Percentiles rank a stretch among this genome's conserved stretches.
These are phyloP conservation scores for Pelvicachromis taeniatus DNA, from an alignment of 2,113 vertebrate genomes.

Conservation along the genomic window DNA sequence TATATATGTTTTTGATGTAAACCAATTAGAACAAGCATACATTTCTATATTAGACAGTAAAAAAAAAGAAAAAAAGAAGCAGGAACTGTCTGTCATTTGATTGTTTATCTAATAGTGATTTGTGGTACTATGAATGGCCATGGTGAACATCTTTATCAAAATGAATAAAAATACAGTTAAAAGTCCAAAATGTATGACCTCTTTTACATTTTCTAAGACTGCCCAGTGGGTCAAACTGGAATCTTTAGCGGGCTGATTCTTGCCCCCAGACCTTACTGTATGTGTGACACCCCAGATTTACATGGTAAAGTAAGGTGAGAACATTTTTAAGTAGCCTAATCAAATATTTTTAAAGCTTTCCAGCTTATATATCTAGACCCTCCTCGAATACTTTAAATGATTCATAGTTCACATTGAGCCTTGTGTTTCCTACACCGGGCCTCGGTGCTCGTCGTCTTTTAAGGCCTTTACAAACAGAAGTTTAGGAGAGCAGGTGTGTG, in stretches of 20 bases:
- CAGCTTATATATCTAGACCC: neutral
- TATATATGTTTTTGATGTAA: neutral
- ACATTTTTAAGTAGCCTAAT: neutral
- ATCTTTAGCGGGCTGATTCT: too few relatives aligned
- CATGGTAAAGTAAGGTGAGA: neutral
- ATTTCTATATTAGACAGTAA: neutral
- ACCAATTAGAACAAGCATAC: neutral
- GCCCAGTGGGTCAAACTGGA: too few relatives aligned
- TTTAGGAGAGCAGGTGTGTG: neutral
- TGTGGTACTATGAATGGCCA: too few relatives aligned
- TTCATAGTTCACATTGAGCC: neutral
- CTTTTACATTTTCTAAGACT: neutral
- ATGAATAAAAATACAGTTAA: too few relatives aligned
- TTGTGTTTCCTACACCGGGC: too few relatives aligned
- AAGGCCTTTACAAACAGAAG: neutral
- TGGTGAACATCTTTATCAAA: too few relatives aligned
- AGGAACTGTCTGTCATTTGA: neutral
- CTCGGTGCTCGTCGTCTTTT: neutral
- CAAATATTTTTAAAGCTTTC: neutral
- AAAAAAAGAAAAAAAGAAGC: neutral
- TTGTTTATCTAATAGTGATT: neutral
- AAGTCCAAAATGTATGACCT: too few relatives aligned
- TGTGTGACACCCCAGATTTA: neutral
- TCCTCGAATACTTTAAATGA: neutral
- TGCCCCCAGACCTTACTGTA: too few relatives aligned